Percentiles rank a stretch among this genome's conserved stretches.
phyloP scores from a whole-genome alignment of 1,140 invertebrate genomes.

The Cotesia vestalis region DNA sequence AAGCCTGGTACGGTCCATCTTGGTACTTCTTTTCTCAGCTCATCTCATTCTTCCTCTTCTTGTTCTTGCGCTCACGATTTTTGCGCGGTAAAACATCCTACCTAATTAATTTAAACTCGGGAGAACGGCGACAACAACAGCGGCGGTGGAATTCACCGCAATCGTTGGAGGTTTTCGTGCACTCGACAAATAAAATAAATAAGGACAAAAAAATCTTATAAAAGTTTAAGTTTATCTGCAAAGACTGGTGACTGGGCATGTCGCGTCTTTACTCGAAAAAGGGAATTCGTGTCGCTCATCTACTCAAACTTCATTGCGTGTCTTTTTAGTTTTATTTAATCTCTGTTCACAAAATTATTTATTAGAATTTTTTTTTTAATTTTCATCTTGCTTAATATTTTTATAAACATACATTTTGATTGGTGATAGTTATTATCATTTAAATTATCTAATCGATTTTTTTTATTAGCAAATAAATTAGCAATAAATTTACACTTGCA shows the following conservation, averaged over 20 bases:
- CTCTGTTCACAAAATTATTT: background rate
- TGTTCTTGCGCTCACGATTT: conserved; percentile 44
- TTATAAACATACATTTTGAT: background rate
- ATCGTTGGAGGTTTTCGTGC: background rate
- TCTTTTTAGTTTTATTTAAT: background rate
- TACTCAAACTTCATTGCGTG: background rate
- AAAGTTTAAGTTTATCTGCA: background rate
- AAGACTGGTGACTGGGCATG: background rate
- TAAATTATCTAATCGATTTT: too few relatives aligned
- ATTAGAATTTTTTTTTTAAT: background rate
- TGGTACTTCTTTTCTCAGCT: conserved; percentile 19
- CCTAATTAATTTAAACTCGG: conserved; percentile 58
- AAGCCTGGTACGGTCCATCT: conserved; percentile 31
- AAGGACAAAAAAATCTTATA: conserved; percentile 11
- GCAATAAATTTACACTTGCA: too few relatives aligned
- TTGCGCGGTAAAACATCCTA: conserved; percentile 59
- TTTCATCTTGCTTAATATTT: background rate
- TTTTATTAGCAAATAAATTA: too few relatives aligned
- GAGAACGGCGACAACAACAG: conserved; percentile 21
- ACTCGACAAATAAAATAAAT: conserved; percentile 16
- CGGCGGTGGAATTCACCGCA: conserved; percentile 18
- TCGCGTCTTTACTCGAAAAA: conserved; percentile 8
- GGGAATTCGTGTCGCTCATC: conserved; percentile 9
- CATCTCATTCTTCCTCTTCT: background rate
- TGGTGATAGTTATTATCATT: too few relatives aligned